A percentile compares a stretch with the other conserved stretches of the same genome.
Conservation (phyloP, 2,797 vertebrate species). For the Phaenicophaeus curvirostris region DNA sequence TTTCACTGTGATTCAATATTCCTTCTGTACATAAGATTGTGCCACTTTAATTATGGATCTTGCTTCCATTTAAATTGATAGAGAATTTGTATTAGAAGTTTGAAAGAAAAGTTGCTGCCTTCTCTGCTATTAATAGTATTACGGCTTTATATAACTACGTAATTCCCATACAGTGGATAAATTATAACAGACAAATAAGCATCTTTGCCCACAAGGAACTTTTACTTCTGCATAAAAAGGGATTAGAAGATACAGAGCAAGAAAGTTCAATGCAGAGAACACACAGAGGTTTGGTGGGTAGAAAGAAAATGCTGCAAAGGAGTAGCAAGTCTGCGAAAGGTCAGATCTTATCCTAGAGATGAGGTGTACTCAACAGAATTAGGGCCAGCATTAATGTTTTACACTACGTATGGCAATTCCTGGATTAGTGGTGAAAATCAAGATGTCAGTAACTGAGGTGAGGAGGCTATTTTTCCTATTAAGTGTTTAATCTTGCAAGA, state of each 20-base stretch:
- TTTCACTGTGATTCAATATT: constrained; percentile 1
- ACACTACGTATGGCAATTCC: not conserved
- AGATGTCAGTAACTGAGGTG: not conserved
- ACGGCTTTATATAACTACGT: constrained; percentile 36
- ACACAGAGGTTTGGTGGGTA: not conserved
- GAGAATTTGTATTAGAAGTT: not conserved
- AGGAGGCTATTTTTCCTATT: not conserved
- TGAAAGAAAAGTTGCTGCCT: constrained; percentile 29
- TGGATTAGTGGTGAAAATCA: not conserved
- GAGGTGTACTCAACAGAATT: not conserved
- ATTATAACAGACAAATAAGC: constrained; percentile 56
- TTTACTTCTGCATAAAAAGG: constrained; percentile 35
- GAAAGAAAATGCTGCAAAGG: not conserved
- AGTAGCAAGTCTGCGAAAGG: not conserved
- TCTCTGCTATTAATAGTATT: constrained; percentile 45
- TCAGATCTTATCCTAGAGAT: not conserved
- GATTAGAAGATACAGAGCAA: not conserved
- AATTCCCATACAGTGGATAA: constrained; percentile 22
- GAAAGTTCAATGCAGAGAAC: not conserved
- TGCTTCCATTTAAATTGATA: constrained; percentile 1
- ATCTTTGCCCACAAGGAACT: constrained; percentile 52
- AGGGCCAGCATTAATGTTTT: not conserved
- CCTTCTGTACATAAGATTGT: not conserved
- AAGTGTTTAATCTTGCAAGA: not conserved
- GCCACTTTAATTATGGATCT: not conserved